Base-by-base conservation (phyloP, 2,113 vertebrate genomes). In the Passerina amoena region DNA sequence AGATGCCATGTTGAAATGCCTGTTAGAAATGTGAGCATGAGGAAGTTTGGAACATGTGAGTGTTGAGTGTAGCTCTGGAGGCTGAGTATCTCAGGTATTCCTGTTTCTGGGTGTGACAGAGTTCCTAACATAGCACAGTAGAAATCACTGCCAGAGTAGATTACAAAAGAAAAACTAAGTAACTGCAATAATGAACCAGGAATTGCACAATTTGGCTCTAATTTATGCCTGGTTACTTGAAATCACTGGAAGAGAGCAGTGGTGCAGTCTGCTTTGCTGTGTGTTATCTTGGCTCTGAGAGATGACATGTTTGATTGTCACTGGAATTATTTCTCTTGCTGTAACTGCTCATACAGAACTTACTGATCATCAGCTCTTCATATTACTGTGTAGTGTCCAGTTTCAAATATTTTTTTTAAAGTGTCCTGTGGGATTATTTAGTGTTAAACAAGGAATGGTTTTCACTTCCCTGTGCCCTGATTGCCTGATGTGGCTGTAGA, bases 21-120 rank as follows among this genome's bases (percentile, higher is more conserved):
- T 60, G 72, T 63, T 94, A 24, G 69, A 79, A 76, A 69, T 24
- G 7, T 33, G 78, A 90, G 72, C 42, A 38, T 1, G 63, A 85
- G 84, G 73, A 92, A 84, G 63, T 65, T 50, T 75, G 18, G 61
- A 71, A 31, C n/a, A 7, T 0, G 4, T 16, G 76, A 69, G 8
- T 57, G 54, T 75, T 38, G 45, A 64, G 44, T 65, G n/a, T 75
- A 0, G 71, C 57, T 73, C 14, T 90, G 76, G 44, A 79, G 82
- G 24, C 51, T 5, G 35, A 80, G 44, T 73, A 86, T 82, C 88
- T 91, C 20, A 86, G 81, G 91, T 95, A 91, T 97, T 97, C 33
- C 2, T 72, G 57, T 91, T 86, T 51, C 95, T 91, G 90, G 97
- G 96, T 91, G 96, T 95, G 91, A 63, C 83, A 28, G 75, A 80